phyloP scores from a whole-genome alignment of 2,888 invertebrate species.

The Erebia epiphron region DNA sequence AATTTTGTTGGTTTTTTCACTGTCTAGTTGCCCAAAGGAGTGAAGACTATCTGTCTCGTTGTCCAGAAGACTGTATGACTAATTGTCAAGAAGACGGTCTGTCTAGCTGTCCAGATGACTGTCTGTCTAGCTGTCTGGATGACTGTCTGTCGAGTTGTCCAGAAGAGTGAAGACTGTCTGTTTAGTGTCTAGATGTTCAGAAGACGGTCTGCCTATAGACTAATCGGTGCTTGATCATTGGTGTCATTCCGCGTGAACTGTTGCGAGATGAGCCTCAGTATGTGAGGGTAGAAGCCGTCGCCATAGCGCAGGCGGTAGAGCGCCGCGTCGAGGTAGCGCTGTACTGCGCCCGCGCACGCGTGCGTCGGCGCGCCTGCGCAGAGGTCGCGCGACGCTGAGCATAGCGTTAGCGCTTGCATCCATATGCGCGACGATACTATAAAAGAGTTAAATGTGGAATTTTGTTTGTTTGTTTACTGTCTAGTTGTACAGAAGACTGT shows the following conservation, averaged over 20 bases:
- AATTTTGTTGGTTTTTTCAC: too few species aligned
- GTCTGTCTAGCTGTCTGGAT: too few species aligned
- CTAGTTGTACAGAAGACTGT: too few species aligned
- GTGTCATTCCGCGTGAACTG: slow-evolving; percentile 43
- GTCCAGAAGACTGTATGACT: too few species aligned
- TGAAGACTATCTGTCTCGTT: too few species aligned
- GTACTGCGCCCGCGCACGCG: slow-evolving; percentile 49
- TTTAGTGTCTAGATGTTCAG: too few species aligned
- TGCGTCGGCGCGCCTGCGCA: slow-evolving; percentile 48
- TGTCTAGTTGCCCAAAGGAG: too few species aligned
- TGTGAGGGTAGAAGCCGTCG: slow-evolving; percentile 55
- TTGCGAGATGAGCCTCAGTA: slow-evolving; percentile 49
- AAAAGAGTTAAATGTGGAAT: slow-evolving; percentile 15
- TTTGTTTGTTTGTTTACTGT: too few species aligned
- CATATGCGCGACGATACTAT: slow-evolving; percentile 84
- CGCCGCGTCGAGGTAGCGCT: slow-evolving; percentile 61
- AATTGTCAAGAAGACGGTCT: too few species aligned
- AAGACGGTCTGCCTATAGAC: not conserved
- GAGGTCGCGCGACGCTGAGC: slow-evolving; percentile 73
- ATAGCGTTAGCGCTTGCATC: slow-evolving; percentile 84
- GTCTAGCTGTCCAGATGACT: too few species aligned
- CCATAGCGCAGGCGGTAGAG: slow-evolving; percentile 53
- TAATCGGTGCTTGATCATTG: not conserved
- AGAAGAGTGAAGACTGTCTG: too few species aligned
- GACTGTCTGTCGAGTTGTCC: too few species aligned